These are phyloP conservation scores for Parambassis ranga DNA, from an alignment of 2,797 vertebrate genomes.

Conservation along the genomic window DNA sequence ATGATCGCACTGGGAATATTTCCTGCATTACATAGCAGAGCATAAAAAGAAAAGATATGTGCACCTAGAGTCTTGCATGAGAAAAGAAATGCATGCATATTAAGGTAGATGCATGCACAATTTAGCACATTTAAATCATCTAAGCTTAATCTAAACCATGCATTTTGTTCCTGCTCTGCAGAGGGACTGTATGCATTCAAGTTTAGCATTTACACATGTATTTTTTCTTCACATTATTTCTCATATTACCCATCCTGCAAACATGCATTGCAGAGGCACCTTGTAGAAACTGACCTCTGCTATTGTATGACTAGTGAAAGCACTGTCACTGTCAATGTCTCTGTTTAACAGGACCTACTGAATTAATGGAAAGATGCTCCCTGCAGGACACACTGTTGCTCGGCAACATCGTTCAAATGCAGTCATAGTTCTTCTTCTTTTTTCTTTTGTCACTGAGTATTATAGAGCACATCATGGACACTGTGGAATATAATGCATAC, in stretches of 20 bases:
- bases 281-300: background rate
- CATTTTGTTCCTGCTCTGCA: conserved; percentile 26
- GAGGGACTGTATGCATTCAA: conserved; percentile 20
- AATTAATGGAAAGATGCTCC: conserved; percentile 2
- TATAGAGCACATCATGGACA: background rate
- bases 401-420: conserved; percentile 54
- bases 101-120: conserved; percentile 16
- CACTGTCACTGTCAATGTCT: conserved; percentile 7
- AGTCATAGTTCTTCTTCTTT: background rate
- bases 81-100: conserved; percentile 25
- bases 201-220: background rate
- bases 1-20: background rate
- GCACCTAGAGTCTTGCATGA: conserved; percentile 4
- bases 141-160: conserved; percentile 2
- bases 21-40: conserved; percentile 19
- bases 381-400: conserved; percentile 57
- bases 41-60: background rate
- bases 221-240: background rate
- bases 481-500: background rate
- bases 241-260: conserved; percentile 2
- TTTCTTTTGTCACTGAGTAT: background rate
- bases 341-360: background rate
- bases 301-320: background rate
- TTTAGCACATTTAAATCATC: background rate
- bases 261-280: background rate